Conservation (phyloP, 2,888 invertebrate genomes). For the Eristalis arbustorum region DNA sequence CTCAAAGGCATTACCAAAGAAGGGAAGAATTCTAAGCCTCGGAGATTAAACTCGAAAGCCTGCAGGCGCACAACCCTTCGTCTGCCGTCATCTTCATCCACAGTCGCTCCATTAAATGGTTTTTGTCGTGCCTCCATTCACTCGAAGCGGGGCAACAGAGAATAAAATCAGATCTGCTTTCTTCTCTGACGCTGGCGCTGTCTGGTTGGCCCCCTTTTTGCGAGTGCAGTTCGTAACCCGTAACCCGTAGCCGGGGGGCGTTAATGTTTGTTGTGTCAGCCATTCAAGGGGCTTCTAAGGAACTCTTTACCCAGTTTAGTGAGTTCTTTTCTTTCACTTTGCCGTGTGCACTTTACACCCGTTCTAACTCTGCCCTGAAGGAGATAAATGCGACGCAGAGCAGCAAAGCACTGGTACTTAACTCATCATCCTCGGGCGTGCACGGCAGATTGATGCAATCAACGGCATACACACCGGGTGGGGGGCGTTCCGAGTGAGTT, state of each 20-base stretch:
- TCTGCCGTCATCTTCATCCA: background rate
- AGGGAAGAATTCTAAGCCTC: too few species aligned
- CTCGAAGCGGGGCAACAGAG: background rate
- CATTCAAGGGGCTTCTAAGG: slow-evolving; percentile 44
- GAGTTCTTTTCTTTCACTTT: slow-evolving; percentile 5
- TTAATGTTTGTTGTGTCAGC: slow-evolving; percentile 46
- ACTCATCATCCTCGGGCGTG: slow-evolving; percentile 6
- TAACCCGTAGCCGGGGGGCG: background rate
- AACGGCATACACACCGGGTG: slow-evolving; percentile 1
- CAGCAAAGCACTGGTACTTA: slow-evolving; percentile 14
- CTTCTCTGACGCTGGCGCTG: background rate
- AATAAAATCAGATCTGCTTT: background rate
- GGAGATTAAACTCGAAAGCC: background rate
- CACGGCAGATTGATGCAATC: slow-evolving; percentile 36
- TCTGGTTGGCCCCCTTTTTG: background rate
- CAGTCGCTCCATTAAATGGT: background rate
- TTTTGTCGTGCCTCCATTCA: background rate
- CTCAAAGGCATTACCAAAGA: background rate
- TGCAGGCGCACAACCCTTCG: background rate
- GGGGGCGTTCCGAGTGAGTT: background rate
- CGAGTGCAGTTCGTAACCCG: background rate
- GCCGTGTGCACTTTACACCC: background rate
- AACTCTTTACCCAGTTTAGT: slow-evolving; percentile 51
- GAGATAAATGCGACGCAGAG: slow-evolving; percentile 20
- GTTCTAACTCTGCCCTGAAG: background rate